A percentile compares a stretch with the other conserved stretches of the same genome.
These are phyloP conservation scores for Apamea sordens DNA, from an alignment of 2,888 invertebrate species.

Conservation along the genomic window DNA sequence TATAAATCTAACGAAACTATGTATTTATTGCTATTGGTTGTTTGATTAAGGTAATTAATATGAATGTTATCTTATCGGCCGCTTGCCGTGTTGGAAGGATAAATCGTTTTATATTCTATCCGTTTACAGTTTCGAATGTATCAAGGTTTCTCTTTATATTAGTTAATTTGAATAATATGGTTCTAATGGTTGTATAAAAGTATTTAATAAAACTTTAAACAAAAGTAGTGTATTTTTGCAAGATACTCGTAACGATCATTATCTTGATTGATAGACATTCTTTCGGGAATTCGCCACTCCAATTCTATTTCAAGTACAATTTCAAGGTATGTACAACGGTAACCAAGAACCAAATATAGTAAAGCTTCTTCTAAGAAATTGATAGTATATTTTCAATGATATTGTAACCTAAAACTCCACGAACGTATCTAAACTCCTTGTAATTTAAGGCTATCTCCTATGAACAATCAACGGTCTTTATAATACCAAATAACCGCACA, in stretches of 20 bases:
- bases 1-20: constrained; percentile 59
- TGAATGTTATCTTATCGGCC: constrained; percentile 62
- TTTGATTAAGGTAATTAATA: constrained; percentile 65
- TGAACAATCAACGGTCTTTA: neutral
- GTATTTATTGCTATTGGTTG: constrained; percentile 55
- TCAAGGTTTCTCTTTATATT: constrained; percentile 33
- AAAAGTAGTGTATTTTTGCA: neutral
- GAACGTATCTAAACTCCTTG: neutral
- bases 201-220: neutral
- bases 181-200: neutral
- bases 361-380: constrained; percentile 32
- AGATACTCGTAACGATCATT: neutral
- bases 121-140: constrained; percentile 31
- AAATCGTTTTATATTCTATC: constrained; percentile 53
- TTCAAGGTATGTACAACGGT: constrained; percentile 13
- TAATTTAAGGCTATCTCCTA: neutral
- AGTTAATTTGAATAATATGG: neutral
- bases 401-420: neutral
- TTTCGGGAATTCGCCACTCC: constrained; percentile 22
- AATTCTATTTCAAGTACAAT: constrained; percentile 3
- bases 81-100: constrained; percentile 49
- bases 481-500: too few species aligned
- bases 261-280: constrained; percentile 40
- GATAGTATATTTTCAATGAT: constrained; percentile 11
- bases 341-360: constrained; percentile 19